Base-by-base conservation (phyloP, 1,140 invertebrate genomes). In the Eupeodes corollae region DNA sequence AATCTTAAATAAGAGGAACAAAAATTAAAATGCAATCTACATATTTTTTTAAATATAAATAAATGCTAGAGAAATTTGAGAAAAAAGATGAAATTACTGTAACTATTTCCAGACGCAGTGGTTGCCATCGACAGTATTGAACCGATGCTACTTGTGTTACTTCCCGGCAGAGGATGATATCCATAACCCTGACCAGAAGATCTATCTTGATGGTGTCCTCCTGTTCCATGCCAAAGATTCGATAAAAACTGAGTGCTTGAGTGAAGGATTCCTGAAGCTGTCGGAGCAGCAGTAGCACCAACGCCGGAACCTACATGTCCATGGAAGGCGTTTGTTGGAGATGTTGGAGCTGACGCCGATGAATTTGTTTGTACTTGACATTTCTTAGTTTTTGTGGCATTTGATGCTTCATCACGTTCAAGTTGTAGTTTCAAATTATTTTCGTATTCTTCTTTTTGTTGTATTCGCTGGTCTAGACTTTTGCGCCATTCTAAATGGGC, bases 211-310 rank as follows among this genome's bases (percentile, higher is more conserved):
- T 26, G 21, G 8, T 43, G 41, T 33, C 8, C 38, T 32, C 26
- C 45, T 15, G 57, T 47, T 1, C 75, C 74, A 56, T 81, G 77
- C 48, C 79, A 71, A 47, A 83, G 69, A 58, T 79, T 76, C 52
- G 78, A 80, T 12, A 83, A 62, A 57, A 82, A 82, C 46, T 76
- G 78, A 46, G 81, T 79, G 40, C 75, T 67, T 1, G 69, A 63
- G 6, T 56, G 50, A 1, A 73, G 48, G 32, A 73, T 47, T 15
- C 59, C 57, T 14, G 70, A 44, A 14, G 53, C 53, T 35, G 62
- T 35, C 8, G 21, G 21, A 35, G 42, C 53, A 2, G 59, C 43
- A 34, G 2, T n/a, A n/a, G n/a, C n/a, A n/a, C n/a, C n/a, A n/a
- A n/a, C n/a, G n/a, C n/a, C n/a, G n/a, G n/a, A n/a, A n/a, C n/a